Evolutionary conservation across 2,888 invertebrate genomes (phyloP).

Genomic region (Aspidapion aeneum): DNA sequence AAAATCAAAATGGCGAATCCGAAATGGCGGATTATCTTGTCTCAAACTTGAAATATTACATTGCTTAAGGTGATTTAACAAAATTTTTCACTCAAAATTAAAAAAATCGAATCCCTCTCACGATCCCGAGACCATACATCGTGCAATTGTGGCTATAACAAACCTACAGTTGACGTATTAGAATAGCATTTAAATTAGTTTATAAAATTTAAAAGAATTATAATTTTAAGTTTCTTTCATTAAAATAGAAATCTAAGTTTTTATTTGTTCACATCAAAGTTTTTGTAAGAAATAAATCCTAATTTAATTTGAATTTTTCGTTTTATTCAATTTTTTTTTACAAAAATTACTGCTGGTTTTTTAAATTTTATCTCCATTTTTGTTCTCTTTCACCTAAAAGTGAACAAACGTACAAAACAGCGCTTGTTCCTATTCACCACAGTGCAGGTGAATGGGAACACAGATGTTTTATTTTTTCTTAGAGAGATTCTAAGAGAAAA

Average conservation of each 20-base stretch:
- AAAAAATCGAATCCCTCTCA: no score
- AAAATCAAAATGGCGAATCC: no score
- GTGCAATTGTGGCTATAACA: no score
- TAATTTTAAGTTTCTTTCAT: neutral
- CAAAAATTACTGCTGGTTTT: no score
- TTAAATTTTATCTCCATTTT: neutral
- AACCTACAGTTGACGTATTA: no score
- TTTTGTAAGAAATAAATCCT: neutral
- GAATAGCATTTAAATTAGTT: no score
- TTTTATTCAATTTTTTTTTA: neutral
- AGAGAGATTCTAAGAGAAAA: slow-evolving; percentile 2
- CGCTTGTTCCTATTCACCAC: neutral
- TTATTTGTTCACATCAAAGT: neutral
- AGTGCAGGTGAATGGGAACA: slow-evolving; percentile 1
- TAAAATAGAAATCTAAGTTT: neutral
- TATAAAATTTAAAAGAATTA: neutral
- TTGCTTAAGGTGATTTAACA: no score
- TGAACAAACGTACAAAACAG: neutral
- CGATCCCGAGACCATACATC: no score
- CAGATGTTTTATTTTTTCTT: slow-evolving; percentile 2
- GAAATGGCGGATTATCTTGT: no score
- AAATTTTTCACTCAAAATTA: no score
- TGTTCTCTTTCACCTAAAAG: neutral
- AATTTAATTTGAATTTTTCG: neutral
- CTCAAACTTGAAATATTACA: no score